phyloP scores from a whole-genome alignment of 2,888 invertebrate species.

The Pyrochroa serraticornis region DNA sequence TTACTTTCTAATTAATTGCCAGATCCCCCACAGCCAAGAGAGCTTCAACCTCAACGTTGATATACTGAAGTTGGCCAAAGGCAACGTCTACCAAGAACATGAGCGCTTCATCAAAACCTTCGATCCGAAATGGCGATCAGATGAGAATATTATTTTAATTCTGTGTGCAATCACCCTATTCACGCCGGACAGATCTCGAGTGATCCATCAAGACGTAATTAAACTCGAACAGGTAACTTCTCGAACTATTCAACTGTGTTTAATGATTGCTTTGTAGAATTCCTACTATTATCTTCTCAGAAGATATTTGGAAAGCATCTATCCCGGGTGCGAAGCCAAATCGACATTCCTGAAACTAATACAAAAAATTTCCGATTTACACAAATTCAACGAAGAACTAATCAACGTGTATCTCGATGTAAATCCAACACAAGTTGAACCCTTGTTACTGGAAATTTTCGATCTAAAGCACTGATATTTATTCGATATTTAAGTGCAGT shows the following conservation, averaged over 20 bases:
- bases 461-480: slow-evolving; percentile 73
- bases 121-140: slow-evolving; percentile 81
- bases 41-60: slow-evolving; percentile 83
- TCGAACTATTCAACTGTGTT: not conserved
- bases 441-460: slow-evolving; percentile 92
- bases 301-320: slow-evolving; percentile 82
- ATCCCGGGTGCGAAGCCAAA: slow-evolving; percentile 85
- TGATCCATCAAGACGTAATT: slow-evolving; percentile 84
- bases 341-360: slow-evolving; percentile 87
- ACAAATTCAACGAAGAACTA: slow-evolving; percentile 88
- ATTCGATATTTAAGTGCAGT: not conserved
- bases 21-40: slow-evolving; percentile 82
- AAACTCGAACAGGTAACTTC: slow-evolving; percentile 77
- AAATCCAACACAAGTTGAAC: slow-evolving; percentile 90
- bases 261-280: slow-evolving; percentile 65
- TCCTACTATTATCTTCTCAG: slow-evolving; percentile 88
- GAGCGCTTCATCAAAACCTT: slow-evolving; percentile 85
- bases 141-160: slow-evolving; percentile 89
- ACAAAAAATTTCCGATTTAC: slow-evolving; percentile 89
- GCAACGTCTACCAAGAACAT: slow-evolving; percentile 87
- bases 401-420: slow-evolving; percentile 91
- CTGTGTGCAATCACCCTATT: slow-evolving; percentile 91
- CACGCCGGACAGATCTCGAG: slow-evolving; percentile 78
- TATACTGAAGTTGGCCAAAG: slow-evolving; percentile 88
- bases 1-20: slow-evolving; percentile 18